phyloP scores from a whole-genome alignment of 2,888 invertebrate genomes.

The Mythimna ferrago region DNA sequence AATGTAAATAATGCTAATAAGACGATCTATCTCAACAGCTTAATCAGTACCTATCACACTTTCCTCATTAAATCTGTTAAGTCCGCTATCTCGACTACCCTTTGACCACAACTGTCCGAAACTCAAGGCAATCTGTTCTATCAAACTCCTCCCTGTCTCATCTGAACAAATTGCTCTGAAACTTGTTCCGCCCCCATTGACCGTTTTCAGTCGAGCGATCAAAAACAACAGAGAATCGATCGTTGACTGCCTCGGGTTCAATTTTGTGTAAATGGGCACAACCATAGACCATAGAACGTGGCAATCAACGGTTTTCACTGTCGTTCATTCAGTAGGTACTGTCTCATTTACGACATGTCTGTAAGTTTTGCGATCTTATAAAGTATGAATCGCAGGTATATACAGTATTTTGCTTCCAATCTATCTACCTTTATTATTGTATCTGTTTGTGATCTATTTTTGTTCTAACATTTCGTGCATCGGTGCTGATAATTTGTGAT shows the following conservation, averaged over 20 bases:
- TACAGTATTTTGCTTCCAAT: too few relatives aligned
- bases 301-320: background rate
- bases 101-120: slow-evolving; percentile 24
- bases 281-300: background rate
- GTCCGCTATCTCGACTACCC: slow-evolving; percentile 1
- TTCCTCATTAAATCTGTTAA: slow-evolving; percentile 5
- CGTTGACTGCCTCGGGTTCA: slow-evolving; percentile 26
- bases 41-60: background rate
- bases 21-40: background rate
- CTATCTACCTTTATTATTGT: too few relatives aligned
- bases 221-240: slow-evolving; percentile 53
- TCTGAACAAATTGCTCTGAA: slow-evolving; percentile 22
- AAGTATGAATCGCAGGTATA: too few relatives aligned
- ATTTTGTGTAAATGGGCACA: slow-evolving; percentile 38
- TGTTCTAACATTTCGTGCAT: too few relatives aligned
- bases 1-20: background rate
- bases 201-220: slow-evolving; percentile 48
- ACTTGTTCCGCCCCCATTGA: slow-evolving; percentile 10
- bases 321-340: too few relatives aligned
- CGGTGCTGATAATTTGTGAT: too few relatives aligned
- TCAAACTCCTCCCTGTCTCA: slow-evolving; percentile 14
- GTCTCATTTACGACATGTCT: too few relatives aligned
- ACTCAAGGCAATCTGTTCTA: slow-evolving; percentile 29
- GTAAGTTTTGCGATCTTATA: too few relatives aligned
- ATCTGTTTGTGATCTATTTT: too few relatives aligned